A percentile compares a stretch with the other conserved stretches of the same genome.
Evolutionary conservation across 2,888 invertebrate genomes (phyloP).

Genomic region (Muscina levida): DNA sequence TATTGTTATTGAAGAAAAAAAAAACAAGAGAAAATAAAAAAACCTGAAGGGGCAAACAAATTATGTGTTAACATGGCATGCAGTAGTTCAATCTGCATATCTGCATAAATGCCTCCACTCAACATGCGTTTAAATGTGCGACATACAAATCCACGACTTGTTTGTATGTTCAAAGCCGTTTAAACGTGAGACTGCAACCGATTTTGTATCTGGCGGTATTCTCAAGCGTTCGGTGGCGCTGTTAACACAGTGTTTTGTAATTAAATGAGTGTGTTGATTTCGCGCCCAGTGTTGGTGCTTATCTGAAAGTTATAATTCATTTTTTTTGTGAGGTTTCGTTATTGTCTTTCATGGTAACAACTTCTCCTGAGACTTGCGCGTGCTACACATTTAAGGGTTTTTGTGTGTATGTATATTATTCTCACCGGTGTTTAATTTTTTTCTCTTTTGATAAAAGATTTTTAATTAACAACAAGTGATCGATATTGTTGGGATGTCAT

Average conservation of each 20-base stretch:
- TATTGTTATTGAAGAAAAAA: not conserved
- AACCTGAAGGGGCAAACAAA: constrained; percentile 52
- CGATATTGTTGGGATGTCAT: not conserved
- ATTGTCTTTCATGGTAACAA: not conserved
- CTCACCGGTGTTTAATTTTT: too few species aligned
- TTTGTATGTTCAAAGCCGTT: too few species aligned
- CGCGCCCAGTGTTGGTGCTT: constrained; percentile 61
- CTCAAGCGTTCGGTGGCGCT: not conserved
- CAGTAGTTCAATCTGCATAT: not conserved
- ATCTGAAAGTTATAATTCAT: constrained; percentile 46
- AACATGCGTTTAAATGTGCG: too few species aligned
- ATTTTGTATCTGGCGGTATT: not conserved
- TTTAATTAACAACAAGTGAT: constrained; percentile 38
- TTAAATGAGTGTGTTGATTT: constrained; percentile 54
- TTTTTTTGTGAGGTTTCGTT: constrained; percentile 4
- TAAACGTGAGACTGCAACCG: too few species aligned
- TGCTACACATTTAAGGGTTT: not conserved
- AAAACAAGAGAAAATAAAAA: constrained; percentile 4
- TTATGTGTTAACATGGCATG: constrained; percentile 64
- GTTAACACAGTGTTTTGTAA: constrained; percentile 21
- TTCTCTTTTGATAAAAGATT: constrained; percentile 20
- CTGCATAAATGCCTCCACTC: constrained; percentile 25
- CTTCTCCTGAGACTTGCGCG: constrained; percentile 22
- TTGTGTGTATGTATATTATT: not conserved
- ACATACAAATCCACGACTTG: too few species aligned